Percentiles rank a stretch among this genome's conserved stretches.
Conservation (phyloP, 2,113 vertebrate genomes). For the Melanerpes aurifrons region DNA sequence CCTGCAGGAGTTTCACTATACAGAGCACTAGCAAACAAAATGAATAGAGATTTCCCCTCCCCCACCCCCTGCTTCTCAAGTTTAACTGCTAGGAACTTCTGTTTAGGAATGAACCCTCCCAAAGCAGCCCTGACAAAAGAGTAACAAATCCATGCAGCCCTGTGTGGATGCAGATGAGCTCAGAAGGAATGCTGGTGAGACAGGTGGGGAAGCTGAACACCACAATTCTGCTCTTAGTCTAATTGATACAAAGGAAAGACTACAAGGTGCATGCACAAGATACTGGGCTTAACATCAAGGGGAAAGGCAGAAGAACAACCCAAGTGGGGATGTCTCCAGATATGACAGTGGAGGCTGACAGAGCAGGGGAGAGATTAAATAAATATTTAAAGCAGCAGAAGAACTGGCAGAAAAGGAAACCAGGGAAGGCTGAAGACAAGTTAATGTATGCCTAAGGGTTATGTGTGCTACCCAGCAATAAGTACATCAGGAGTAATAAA, state of each 20-base stretch:
- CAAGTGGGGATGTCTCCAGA: background rate
- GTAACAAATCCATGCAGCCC: background rate
- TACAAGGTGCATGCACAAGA: background rate
- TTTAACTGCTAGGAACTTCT: background rate
- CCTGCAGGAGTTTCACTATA: too few relatives aligned
- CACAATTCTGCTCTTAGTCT: background rate
- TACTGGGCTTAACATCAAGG: background rate
- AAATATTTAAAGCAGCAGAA: constrained; percentile 63
- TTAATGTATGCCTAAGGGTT: constrained; percentile 58
- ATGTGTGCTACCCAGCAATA: constrained; percentile 33
- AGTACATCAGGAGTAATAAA: constrained; percentile 65
- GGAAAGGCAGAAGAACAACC: background rate
- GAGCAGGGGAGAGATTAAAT: constrained; percentile 26
- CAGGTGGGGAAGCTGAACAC: background rate
- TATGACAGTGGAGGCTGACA: background rate
- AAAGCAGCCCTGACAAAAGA: background rate
- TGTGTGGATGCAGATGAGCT: background rate
- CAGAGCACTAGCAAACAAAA: too few relatives aligned
- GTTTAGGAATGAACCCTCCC: background rate
- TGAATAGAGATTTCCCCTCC: too few relatives aligned
- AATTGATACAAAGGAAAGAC: background rate
- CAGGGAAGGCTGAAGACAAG: constrained; percentile 44
- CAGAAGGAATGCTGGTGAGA: background rate
- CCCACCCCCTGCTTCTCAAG: background rate
- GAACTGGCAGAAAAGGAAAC: constrained; percentile 53